Percentiles rank a stretch among this genome's conserved stretches.
Evolutionary conservation across 1,140 invertebrate species (phyloP).

Genomic region (Matsumurasca onukii): DNA sequence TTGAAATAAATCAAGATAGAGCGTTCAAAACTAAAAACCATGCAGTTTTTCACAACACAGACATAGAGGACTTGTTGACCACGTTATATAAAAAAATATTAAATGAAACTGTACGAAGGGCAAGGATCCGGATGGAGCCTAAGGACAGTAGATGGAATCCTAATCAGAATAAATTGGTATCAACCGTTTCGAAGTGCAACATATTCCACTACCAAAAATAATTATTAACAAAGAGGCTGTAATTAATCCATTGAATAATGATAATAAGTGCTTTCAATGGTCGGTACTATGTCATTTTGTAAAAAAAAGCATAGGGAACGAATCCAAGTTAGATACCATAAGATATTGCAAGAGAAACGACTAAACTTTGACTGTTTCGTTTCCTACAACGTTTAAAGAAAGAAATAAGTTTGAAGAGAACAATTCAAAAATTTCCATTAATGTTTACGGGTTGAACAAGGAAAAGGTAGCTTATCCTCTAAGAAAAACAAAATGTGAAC

Average conservation of each 20-base stretch:
- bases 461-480: slow-evolving; percentile 22
- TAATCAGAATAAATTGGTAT: too few relatives aligned
- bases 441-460: slow-evolving; percentile 24
- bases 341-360: background rate
- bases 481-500: background rate
- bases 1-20: too few relatives aligned
- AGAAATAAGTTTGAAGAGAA: slow-evolving; percentile 19
- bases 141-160: background rate
- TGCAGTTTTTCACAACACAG: background rate
- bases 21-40: too few relatives aligned
- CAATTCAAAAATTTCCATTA: slow-evolving; percentile 20
- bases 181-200: background rate
- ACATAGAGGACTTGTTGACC: background rate
- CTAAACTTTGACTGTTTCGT: slow-evolving; percentile 19
- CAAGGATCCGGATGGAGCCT: slow-evolving; percentile 5
- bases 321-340: background rate
- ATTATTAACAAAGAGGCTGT: background rate
- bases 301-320: background rate
- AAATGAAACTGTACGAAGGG: background rate
- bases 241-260: slow-evolving; percentile 18
- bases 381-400: slow-evolving; percentile 18
- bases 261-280: slow-evolving; percentile 24
- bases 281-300: slow-evolving; percentile 17
- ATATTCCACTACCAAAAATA: slow-evolving; percentile 3
- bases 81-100: background rate